Base-by-base conservation (phyloP, 2,888 invertebrate genomes). In the Drosophila melanocephala region DNA sequence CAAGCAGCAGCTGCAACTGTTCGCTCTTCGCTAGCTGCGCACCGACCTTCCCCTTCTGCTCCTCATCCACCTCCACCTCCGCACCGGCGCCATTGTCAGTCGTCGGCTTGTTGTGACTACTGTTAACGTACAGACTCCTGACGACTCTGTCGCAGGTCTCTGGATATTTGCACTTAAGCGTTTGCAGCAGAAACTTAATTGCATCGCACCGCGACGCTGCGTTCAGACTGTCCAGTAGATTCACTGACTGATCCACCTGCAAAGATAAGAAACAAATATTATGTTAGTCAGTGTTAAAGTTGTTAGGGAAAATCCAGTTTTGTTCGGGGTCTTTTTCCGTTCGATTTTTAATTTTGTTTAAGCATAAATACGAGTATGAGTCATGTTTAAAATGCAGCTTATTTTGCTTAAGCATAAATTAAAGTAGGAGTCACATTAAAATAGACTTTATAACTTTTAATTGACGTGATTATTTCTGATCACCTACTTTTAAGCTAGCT, bases 221-320 rank as follows among this genome's bases (percentile, higher is more conserved):
- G 84, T 83, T 91, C 78, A 93, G 81, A 79, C 88, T 90, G 62
- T 92, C 93, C 82, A 93, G 90, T 83, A 92, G 88, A 83, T 82
- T 92, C 81, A 93, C 76, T 79, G 93, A 92, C 83, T 93, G 92
- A 88, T 93, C 93, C 89, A 92, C 93, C 93, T 93, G 75, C 9
- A 79, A 85, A 76, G 53, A 44, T 14, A 26, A 9, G 44, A 61
- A 53, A 47, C 35, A 35, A 51, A 39, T 10, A 61, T 66, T 9
- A 16, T 22, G 16, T 26, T 19, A 14, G 52, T 22, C 7, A 16
- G 16, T 22, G 47, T 47, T 26, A 26, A 47, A 47, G 26, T 26
- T 26, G 16, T 47, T 16, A 16, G 14, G 2, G 14, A 7, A n/a
- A 19, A 47, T 14, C 44, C n/a, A 44, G 44, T n/a, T 44, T n/a